Base-by-base conservation (phyloP, 1,140 invertebrate genomes). In the Himalopsyche phryganea region DNA sequence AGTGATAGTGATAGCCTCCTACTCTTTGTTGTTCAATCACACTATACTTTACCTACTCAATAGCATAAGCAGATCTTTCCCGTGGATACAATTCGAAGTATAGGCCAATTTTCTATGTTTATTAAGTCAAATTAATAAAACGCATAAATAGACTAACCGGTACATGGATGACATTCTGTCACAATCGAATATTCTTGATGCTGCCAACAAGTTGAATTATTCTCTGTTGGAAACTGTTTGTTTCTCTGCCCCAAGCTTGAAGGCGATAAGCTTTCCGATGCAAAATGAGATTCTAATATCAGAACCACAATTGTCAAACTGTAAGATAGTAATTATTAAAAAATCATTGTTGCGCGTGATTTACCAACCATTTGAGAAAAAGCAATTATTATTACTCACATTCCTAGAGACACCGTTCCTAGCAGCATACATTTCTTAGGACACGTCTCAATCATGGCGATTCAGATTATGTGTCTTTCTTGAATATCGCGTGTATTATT, bases 81-180 rank as follows among this genome's bases (percentile, higher is more conserved):
- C n/a, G n/a, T n/a, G n/a, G n/a, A n/a, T n/a, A n/a, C n/a, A n/a
- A n/a, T n/a, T n/a, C n/a, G n/a, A n/a, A n/a, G n/a, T n/a, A n/a
- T n/a, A n/a, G n/a, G n/a, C n/a, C n/a, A n/a, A n/a, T n/a, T n/a
- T n/a, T n/a, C n/a, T n/a, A n/a, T n/a, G n/a, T n/a, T n/a, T n/a
- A n/a, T n/a, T n/a, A n/a, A n/a, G n/a, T n/a, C n/a, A n/a, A n/a
- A n/a, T n/a, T n/a, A n/a, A n/a, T n/a, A n/a, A n/a, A n/a, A n/a
- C n/a, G n/a, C n/a, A n/a, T n/a, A n/a, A n/a, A n/a, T n/a, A n/a
- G n/a, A n/a, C n/a, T n/a, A n/a, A 85, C 83, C 83, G 67, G 85
- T 83, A 70, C 91, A 93, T 7, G 86, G 88, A 76, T 90, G 85
- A 68, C 90, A 91, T 70, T 89, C 85, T 57, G 82, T 81, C 13